phyloP scores from a whole-genome alignment of 1,140 invertebrate genomes.

The Probaryconus sp. region DNA sequence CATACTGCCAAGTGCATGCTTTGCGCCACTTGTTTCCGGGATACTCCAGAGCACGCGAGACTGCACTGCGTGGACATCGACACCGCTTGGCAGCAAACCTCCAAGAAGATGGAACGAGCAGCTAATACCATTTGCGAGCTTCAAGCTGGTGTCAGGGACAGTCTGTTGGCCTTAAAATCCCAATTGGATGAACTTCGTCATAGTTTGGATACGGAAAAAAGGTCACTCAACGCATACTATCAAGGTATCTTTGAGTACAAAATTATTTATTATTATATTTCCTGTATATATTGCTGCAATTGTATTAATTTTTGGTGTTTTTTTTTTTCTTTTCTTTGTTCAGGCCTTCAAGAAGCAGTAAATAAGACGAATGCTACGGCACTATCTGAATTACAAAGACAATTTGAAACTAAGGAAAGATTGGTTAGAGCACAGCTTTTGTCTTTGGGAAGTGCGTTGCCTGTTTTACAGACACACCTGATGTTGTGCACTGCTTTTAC shows the following conservation, averaged over 20 bases:
- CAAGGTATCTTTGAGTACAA: slow-evolving; percentile 75
- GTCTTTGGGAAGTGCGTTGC: slow-evolving; percentile 81
- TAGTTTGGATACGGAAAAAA: slow-evolving; percentile 83
- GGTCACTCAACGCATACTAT: slow-evolving; percentile 82
- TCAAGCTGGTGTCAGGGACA: slow-evolving; percentile 82
- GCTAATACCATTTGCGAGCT: slow-evolving; percentile 80
- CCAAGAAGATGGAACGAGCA: slow-evolving; percentile 83
- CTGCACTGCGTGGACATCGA: slow-evolving; percentile 85
- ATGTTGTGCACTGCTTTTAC: slow-evolving; percentile 84
- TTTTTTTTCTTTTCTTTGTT: slow-evolving; percentile 1
- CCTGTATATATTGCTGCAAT: not conserved
- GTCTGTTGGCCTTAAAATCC: slow-evolving; percentile 82
- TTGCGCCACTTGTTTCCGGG: slow-evolving; percentile 85
- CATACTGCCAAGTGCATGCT: slow-evolving; percentile 83
- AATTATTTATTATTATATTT: no score
- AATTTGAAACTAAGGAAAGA: slow-evolving; percentile 84
- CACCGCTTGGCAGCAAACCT: slow-evolving; percentile 83
- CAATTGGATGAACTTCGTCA: slow-evolving; percentile 83
- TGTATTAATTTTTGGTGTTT: slow-evolving; percentile 67
- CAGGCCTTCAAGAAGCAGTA: slow-evolving; percentile 81
- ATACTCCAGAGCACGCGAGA: slow-evolving; percentile 82
- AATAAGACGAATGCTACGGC: slow-evolving; percentile 82
- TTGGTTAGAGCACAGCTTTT: slow-evolving; percentile 81
- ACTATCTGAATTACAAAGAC: slow-evolving; percentile 82
- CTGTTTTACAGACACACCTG: slow-evolving; percentile 83